Percentiles rank a stretch among this genome's conserved stretches.
These are phyloP conservation scores for Chanos chanos DNA, from an alignment of 2,797 vertebrate genomes.

Conservation along the genomic window DNA sequence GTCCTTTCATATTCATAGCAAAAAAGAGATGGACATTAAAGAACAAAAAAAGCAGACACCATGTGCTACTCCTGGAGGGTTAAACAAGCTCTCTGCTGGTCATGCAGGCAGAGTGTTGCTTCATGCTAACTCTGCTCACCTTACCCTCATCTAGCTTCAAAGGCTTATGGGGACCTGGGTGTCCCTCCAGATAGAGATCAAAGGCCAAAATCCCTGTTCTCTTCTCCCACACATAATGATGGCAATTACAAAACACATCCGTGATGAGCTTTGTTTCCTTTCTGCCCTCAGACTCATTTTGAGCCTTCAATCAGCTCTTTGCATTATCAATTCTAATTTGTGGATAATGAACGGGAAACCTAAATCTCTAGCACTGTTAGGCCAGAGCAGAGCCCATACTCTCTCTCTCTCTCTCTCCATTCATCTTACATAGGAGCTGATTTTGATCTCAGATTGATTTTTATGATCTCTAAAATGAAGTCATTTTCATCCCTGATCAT, in stretches of 20 bases:
- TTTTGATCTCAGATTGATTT: neutral
- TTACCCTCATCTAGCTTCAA: conserved; percentile 57
- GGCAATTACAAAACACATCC: conserved; percentile 60
- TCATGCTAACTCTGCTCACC: conserved; percentile 6
- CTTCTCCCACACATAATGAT: conserved; percentile 61
- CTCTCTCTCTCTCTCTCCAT: neutral
- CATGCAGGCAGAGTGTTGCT: conserved; percentile 5
- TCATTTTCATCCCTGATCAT: conserved; percentile 53
- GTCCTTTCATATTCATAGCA: too few species aligned
- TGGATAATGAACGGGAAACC: conserved; percentile 50
- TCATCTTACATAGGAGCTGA: neutral
- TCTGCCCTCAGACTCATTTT: conserved; percentile 51
- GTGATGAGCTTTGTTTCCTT: conserved; percentile 61
- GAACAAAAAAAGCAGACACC: too few species aligned
- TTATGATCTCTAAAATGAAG: conserved; percentile 50
- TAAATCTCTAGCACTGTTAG: too few species aligned
- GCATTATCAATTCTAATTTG: conserved; percentile 54
- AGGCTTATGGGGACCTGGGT: conserved; percentile 50
- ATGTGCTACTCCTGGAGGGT: conserved; percentile 14
- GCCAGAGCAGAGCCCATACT: too few species aligned
- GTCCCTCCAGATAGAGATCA: conserved; percentile 55
- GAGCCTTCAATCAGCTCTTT: conserved; percentile 50
- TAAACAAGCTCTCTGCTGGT: neutral
- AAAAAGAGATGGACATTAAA: too few species aligned
- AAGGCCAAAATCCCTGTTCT: conserved; percentile 49